Base-by-base conservation (phyloP, 1,140 invertebrate genomes). In the Neodiprion virginianus region DNA sequence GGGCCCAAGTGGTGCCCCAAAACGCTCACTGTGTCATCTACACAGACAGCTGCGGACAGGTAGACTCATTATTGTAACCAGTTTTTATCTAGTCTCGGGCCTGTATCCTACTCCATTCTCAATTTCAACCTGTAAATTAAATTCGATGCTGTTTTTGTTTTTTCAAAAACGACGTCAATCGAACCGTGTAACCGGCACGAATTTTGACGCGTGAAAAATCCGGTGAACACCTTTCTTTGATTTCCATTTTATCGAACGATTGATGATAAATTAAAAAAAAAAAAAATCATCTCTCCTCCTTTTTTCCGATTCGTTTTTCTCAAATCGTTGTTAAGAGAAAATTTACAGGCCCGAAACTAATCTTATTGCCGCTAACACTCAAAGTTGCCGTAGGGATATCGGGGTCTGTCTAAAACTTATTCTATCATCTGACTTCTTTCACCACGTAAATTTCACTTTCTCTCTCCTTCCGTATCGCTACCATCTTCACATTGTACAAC, bases 31-130 rank as follows among this genome's bases (percentile, higher is more conserved):
- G 94, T 92, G 95, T 97, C 91, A 94, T 96, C 91, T 97, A 97
- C 94, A 96, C 95, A 92, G 96, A 97, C 91, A 94, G 95, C 89
- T 95, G 95, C 91, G 95, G 95, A 93, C 96, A 97, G 96, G 96
- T 97, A 96, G 90, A 90, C 89, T 90, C 88, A 88, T 89, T 89
- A 89, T 89, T 89, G 88, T 89, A 88, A 89, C 87, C 88, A 88
- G 87, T 89, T 89, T 88, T 89, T 89, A 88, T 85, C 81, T 78
- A 83, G 85, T 85, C 78, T 87, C 85, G 82, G 79, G 84, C 82
- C 84, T 87, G 86, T 84, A 82, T 86, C 83, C 47, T 71, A 66
- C 76, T 75, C 67, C 75, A 71, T 75, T 67, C 50, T 72, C 48
- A 47, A 70, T 74, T 74, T 23, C 71, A 40, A 72, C 67, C 72